Conservation (phyloP, 2,113 vertebrate species). For the Antennarius striatus region DNA sequence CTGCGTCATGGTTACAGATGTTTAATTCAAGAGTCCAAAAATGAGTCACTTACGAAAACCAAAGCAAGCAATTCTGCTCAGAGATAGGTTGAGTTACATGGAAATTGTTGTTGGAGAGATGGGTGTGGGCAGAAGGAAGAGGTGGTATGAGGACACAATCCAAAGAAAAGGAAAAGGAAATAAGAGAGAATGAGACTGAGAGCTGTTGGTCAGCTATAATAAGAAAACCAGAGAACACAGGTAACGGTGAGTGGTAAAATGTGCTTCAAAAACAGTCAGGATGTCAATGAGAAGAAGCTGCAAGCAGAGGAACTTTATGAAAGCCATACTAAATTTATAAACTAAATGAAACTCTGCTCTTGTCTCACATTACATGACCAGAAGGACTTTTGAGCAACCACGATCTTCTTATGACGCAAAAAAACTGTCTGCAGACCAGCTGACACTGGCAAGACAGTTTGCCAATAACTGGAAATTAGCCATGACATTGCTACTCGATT, state of each 20-base stretch:
- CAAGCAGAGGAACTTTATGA: neutral
- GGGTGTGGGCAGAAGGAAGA: constrained; percentile 27
- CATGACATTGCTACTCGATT: neutral
- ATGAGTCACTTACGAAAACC: constrained; percentile 64
- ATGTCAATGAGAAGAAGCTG: neutral
- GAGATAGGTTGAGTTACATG: constrained; percentile 24
- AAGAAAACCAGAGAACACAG: too few relatives aligned
- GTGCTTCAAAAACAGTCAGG: neutral
- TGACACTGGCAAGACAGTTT: neutral
- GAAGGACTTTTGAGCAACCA: constrained; percentile 3
- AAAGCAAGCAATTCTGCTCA: constrained; percentile 36
- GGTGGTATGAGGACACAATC: constrained; percentile 22
- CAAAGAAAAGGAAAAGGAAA: constrained; percentile 32
- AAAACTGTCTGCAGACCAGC: neutral
- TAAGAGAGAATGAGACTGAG: constrained; percentile 35
- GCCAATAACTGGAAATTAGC: constrained; percentile 26
- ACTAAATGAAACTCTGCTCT: neutral
- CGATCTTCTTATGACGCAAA: constrained; percentile 5
- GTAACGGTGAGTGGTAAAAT: too few relatives aligned
- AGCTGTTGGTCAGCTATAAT: too few relatives aligned
- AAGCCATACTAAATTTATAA: neutral
- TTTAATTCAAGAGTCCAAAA: constrained; percentile 74
- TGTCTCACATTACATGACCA: neutral
- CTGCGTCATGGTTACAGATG: constrained; percentile 47
- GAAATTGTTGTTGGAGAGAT: constrained; percentile 51